Percentiles rank a stretch among this genome's conserved stretches.
Conservation (phyloP, 2,113 vertebrate genomes). For the Ciconia maguari region DNA sequence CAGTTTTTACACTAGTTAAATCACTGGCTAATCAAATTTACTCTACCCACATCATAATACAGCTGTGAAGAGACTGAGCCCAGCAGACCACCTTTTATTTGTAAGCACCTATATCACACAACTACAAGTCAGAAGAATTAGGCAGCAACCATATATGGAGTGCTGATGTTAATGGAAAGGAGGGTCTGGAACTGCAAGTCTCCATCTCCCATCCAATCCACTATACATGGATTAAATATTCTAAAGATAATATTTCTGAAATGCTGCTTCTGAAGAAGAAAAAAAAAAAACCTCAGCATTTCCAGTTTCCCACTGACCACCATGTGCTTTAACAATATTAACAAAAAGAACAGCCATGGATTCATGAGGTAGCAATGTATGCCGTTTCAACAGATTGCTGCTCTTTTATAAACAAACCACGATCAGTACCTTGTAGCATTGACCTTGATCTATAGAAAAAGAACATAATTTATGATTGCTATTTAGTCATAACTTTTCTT, state of each 20-base stretch:
- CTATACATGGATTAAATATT: background rate
- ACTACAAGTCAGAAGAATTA: background rate
- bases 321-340: background rate
- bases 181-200: background rate
- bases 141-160: fast-evolving
- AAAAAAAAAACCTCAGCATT: background rate
- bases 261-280: background rate
- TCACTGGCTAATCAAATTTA: background rate
- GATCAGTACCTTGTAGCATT: background rate
- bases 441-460: background rate
- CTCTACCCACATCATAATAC: background rate
- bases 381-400: background rate
- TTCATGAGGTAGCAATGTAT: background rate
- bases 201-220: background rate
- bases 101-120: background rate
- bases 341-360: background rate
- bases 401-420: background rate
- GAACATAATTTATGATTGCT: background rate
- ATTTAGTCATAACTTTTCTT: background rate
- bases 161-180: background rate
- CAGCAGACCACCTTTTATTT: background rate
- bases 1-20: background rate
- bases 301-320: background rate
- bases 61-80: background rate
- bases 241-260: background rate